Evolutionary conservation across 2,888 invertebrate species (phyloP).

Genomic region (Acleris cristana): DNA sequence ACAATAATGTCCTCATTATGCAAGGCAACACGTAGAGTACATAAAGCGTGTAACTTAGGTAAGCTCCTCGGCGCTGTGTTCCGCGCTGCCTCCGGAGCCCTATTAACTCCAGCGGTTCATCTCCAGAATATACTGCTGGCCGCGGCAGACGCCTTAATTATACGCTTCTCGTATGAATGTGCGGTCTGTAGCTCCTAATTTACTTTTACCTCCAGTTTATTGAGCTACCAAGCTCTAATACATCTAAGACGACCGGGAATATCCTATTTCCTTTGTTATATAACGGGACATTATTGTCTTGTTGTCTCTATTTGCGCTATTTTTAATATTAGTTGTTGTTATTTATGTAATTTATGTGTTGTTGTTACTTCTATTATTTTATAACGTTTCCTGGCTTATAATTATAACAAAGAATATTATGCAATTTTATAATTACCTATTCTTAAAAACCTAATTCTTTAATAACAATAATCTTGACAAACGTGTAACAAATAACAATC

Average conservation of each 20-base stretch:
- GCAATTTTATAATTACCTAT: too few species aligned
- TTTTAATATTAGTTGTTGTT: too few species aligned
- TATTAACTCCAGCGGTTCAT: slow-evolving; percentile 38
- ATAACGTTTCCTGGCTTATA: too few species aligned
- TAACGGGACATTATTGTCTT: too few species aligned
- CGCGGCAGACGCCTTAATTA: slow-evolving; percentile 37
- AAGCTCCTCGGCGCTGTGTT: slow-evolving; percentile 25
- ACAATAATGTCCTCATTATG: not conserved
- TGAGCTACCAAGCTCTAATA: slow-evolving; percentile 28
- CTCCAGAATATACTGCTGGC: slow-evolving; percentile 34
- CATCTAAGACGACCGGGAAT: slow-evolving; percentile 7
- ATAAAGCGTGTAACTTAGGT: slow-evolving; percentile 22
- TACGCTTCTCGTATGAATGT: slow-evolving; percentile 36
- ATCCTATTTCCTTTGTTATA: slow-evolving; percentile 5
- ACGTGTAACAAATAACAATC: too few species aligned
- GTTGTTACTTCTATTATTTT: too few species aligned
- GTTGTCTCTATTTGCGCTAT: too few species aligned
- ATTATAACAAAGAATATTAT: too few species aligned
- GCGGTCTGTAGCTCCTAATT: slow-evolving; percentile 35
- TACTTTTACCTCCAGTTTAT: slow-evolving; percentile 32
- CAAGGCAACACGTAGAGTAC: not conserved
- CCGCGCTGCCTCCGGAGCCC: slow-evolving; percentile 31
- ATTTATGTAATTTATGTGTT: too few species aligned
- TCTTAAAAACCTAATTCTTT: too few species aligned
- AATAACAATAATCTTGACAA: too few species aligned